Conservation (phyloP, 2,888 invertebrate genomes). For the Lepas anatifera region DNA sequence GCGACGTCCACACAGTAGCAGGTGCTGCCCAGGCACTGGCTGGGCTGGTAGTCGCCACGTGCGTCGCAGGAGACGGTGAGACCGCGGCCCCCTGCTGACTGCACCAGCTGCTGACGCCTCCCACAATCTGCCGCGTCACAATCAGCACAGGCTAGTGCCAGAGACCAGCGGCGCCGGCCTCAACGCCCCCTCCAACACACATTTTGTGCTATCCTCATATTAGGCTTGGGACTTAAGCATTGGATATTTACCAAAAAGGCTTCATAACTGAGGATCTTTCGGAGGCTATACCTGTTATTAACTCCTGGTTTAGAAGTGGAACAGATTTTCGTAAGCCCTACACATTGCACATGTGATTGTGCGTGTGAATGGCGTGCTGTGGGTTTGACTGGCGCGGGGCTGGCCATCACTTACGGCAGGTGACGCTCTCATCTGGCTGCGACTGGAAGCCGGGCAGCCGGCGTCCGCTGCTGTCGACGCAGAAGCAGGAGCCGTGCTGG, state of each 20-base stretch:
- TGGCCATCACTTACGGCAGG: not conserved
- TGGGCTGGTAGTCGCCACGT: conserved; percentile 22
- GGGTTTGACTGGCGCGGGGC: not conserved
- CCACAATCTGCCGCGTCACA: conserved; percentile 19
- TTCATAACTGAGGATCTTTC: no score
- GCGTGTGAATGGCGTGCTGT: no score
- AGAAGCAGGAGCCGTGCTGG: conserved; percentile 12
- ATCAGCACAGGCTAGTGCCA: conserved; percentile 11
- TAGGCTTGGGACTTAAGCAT: no score
- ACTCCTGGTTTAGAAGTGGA: no score
- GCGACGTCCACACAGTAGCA: conserved; percentile 22
- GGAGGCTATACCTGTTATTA: no score
- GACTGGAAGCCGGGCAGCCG: not conserved
- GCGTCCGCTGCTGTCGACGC: conserved; percentile 17
- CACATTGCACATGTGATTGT: no score
- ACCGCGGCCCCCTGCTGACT: conserved; percentile 4
- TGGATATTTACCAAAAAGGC: no score
- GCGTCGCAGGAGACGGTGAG: conserved; percentile 20
- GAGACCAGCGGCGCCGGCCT: no score
- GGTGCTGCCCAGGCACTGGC: conserved; percentile 22
- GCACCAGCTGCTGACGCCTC: conserved; percentile 17
- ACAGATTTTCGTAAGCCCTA: no score
- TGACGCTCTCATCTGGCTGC: not conserved
- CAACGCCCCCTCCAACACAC: no score
- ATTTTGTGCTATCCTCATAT: no score